A percentile compares a stretch with the other conserved stretches of the same genome.
These are phyloP conservation scores for Dicrurus megarhynchus DNA, from an alignment of 2,113 vertebrate genomes.

Conservation along the genomic window DNA sequence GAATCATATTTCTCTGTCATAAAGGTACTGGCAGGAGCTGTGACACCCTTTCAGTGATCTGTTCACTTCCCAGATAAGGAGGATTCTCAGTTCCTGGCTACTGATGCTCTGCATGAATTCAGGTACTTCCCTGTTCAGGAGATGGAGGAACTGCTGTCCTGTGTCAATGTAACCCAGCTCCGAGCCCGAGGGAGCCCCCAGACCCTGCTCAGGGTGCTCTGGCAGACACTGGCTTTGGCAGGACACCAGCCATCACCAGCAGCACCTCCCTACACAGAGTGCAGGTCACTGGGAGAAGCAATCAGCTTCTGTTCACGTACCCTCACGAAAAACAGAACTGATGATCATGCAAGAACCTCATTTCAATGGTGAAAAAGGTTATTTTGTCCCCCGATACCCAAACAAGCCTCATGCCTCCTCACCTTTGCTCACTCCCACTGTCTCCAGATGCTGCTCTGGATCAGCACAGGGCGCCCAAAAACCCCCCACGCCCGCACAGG, in stretches of 20 bases:
- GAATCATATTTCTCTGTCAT: not conserved
- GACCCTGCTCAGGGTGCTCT: not conserved
- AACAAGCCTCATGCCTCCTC: not conserved
- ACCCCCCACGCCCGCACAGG: fast-evolving
- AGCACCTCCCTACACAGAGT: not conserved
- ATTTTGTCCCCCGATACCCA: not conserved
- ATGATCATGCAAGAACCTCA: not conserved
- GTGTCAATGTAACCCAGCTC: not conserved
- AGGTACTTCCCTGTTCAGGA: not conserved
- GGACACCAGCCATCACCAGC: not conserved
- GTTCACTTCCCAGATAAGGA: not conserved
- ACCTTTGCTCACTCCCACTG: not conserved
- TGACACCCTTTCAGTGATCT: not conserved
- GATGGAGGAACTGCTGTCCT: not conserved
- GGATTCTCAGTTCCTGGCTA: not conserved
- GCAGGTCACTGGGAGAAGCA: not conserved
- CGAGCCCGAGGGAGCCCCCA: too few species aligned
- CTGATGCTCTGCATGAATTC: not conserved
- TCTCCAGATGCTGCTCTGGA: not conserved
- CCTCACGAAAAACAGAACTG: not conserved
- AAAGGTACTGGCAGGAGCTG: not conserved
- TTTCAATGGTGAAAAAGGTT: not conserved
- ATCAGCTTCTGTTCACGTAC: not conserved
- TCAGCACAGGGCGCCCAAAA: not conserved
- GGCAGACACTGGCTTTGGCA: not conserved